A percentile compares a stretch with the other conserved stretches of the same genome.
These are phyloP conservation scores for Uropsilus gracilis DNA, from an alignment of 2,113 vertebrate genomes.

Conservation along the genomic window DNA sequence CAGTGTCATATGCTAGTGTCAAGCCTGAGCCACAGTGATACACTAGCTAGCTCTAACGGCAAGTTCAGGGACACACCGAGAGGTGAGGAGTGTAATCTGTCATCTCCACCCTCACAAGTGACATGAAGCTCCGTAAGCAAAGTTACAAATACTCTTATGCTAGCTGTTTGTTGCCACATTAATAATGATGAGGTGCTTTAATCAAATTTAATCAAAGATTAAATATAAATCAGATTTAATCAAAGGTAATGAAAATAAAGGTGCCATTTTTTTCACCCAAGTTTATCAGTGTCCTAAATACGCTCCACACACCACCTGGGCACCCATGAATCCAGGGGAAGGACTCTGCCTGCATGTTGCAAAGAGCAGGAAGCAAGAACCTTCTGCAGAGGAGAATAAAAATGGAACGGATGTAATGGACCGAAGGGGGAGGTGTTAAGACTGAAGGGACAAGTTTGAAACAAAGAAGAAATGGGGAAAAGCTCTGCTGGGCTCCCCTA, in stretches of 20 bases:
- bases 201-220: not conserved
- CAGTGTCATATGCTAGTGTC: not conserved
- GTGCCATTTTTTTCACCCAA: not conserved
- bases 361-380: not conserved
- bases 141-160: not conserved
- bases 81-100: not conserved
- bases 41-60: not conserved
- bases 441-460: not conserved
- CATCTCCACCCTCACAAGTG: not conserved
- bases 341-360: not conserved
- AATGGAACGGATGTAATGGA: not conserved
- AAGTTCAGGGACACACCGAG: not conserved
- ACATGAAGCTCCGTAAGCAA: not conserved
- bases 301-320: not conserved
- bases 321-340: not conserved
- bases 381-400: not conserved
- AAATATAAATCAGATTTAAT: too few relatives aligned
- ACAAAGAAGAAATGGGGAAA: not conserved
- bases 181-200: not conserved
- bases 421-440: not conserved
- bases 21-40: not conserved
- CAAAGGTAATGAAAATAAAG: constrained; percentile 10
- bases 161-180: not conserved
- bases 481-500: not conserved
- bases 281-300: not conserved